A percentile compares a stretch with the other conserved stretches of the same genome.
These are phyloP conservation scores for Heliothis subflexa DNA, from an alignment of 1,140 invertebrate species.

Conservation along the genomic window DNA sequence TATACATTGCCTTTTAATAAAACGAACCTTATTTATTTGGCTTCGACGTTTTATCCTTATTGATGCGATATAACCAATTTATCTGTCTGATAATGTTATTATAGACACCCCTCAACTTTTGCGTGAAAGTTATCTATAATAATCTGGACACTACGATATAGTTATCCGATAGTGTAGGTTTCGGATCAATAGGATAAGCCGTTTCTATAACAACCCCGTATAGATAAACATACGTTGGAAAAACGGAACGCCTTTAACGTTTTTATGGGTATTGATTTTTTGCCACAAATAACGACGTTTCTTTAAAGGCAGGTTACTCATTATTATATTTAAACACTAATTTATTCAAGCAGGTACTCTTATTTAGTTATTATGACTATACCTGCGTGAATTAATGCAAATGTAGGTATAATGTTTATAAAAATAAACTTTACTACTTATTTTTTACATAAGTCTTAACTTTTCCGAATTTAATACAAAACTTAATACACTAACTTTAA, in stretches of 20 bases:
- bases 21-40: background rate
- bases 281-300: no score
- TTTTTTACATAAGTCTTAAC: no score
- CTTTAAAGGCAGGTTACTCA: no score
- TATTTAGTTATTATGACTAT: no score
- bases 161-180: constrained; percentile 23
- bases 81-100: constrained; percentile 36
- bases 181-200: constrained; percentile 34
- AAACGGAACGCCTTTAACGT: background rate
- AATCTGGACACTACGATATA: constrained; percentile 24
- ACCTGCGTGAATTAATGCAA: no score
- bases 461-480: no score
- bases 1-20: no score
- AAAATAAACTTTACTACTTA: background rate
- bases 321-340: no score
- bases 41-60: constrained; percentile 27
- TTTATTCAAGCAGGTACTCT: no score
- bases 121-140: constrained; percentile 14
- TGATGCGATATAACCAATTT: constrained; percentile 16
- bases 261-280: background rate
- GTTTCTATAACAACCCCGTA: constrained; percentile 25
- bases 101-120: constrained; percentile 23
- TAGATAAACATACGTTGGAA: constrained; percentile 30
- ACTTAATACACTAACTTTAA: no score
- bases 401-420: background rate